Evolutionary conservation across 2,113 vertebrate genomes (phyloP).

Genomic region (Canis aureus): DNA sequence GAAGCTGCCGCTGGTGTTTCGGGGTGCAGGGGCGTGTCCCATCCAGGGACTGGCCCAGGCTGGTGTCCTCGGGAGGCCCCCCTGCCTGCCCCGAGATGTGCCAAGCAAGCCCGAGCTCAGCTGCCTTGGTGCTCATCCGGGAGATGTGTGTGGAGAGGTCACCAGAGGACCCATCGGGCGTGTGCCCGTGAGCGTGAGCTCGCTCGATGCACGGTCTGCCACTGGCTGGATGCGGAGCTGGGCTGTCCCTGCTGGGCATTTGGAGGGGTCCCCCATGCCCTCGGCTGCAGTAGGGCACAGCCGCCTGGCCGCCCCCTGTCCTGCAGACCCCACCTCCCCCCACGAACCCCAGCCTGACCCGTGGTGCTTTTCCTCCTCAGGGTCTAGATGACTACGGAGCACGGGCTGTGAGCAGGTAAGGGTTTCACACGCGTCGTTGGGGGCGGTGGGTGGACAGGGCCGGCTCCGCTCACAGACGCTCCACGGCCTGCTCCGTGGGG

Average conservation of each 20-base stretch:
- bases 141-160: rapidly evolving
- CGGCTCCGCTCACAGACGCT: no score
- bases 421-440: rapidly evolving
- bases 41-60: not conserved
- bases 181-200: not conserved
- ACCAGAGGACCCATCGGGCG: rapidly evolving
- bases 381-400: conserved; percentile 94
- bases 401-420: conserved; percentile 94
- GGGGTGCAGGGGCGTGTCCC: not conserved
- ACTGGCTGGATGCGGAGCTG: not conserved
- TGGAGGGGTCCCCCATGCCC: not conserved
- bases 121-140: not conserved
- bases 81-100: rapidly evolving
- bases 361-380: conserved; percentile 73
- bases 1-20: not conserved
- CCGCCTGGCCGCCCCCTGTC: not conserved
- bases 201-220: rapidly evolving
- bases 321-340: not conserved
- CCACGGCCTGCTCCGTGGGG: rapidly evolving
- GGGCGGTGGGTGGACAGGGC: not conserved
- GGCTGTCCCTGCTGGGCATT: not conserved
- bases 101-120: no score
- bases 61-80: no score
- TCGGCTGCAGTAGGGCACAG: not conserved
- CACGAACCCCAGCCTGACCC: not conserved